Base-by-base conservation (phyloP, 2,113 vertebrate genomes). In the Clarias macrocephalus region DNA sequence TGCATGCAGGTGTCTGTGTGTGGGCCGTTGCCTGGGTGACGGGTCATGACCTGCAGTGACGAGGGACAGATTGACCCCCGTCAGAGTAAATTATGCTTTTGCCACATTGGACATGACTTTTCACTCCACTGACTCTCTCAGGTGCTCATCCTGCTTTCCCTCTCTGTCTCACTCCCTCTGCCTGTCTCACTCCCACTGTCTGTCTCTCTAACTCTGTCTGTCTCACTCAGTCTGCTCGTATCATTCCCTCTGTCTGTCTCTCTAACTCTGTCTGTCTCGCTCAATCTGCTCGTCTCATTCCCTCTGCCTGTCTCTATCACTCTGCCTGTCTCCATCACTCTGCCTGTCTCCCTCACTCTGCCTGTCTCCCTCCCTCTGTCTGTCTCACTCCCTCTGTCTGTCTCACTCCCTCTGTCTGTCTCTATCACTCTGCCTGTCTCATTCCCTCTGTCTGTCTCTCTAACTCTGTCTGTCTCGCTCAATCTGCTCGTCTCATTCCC, bases 51-150 rank as follows among this genome's bases (percentile, higher is more conserved):
- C 88, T 79, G 33, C 54, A 72, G 80, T 73, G 85, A 62, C 37
- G 66, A 33, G 83, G 84, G 57, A 80, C 77, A 80, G 80, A 86
- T 84, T 89, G 89, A 90, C 87, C 86, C 42, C 48, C 84, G 89
- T 90, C 89, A 89, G 63, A 68, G 80, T 60, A 6, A 75, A 83
- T 87, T 85, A 86, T 79, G 62, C 56, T 87, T 80, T 81, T 62
- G 68, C 57, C 77, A 66, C 56, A 21, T 85, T 63, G 63, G 37
- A 83, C 89, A 75, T 65, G 60, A 63, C 68, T 76, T 81, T 85
- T 68, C 48, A 82, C 86, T 85, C 70, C 57, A 28, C 59, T 8
- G 72, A 66, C n/a, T 87, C 83, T 80, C 63, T 87, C 85, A 87
- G 87, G 88, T 87, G 56, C 83, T 86, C 76, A 30, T 87, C 59